Conservation (phyloP, 2,113 vertebrate species). For the Haplotaxodon microlepis region DNA sequence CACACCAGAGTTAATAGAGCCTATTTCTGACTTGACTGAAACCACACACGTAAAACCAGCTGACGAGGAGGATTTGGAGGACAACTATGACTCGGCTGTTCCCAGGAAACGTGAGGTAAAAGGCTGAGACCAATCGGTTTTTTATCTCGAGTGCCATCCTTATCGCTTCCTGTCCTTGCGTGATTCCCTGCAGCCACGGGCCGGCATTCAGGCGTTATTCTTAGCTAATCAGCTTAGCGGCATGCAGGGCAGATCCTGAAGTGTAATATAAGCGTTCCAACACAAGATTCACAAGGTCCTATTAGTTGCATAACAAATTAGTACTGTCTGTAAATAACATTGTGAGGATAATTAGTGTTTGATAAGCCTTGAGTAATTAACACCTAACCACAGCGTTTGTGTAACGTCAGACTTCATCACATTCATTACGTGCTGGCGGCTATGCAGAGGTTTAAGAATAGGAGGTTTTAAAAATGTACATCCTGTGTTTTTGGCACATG, state of each 20-base stretch:
- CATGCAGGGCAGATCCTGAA: conserved; percentile 18
- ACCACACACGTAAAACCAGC: conserved; percentile 55
- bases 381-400: neutral
- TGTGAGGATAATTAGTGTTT: neutral
- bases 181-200: neutral
- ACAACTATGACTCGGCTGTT: conserved; percentile 54
- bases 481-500: neutral
- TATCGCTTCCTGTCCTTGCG: conserved; percentile 24
- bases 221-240: conserved; percentile 63
- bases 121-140: neutral
- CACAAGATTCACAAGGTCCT: neutral
- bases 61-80: conserved; percentile 45
- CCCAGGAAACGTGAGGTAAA: conserved; percentile 78
- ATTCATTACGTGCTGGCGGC: neutral
- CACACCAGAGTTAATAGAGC: conserved; percentile 78
- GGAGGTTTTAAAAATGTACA: neutral
- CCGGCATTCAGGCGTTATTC: conserved; percentile 40
- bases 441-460: neutral
- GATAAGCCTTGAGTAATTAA: neutral
- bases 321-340: conserved; percentile 22
- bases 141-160: neutral
- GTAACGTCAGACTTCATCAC: neutral
- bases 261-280: neutral
- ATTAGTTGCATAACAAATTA: conserved; percentile 3
- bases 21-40: conserved; percentile 67